These are phyloP conservation scores for Lithophane semibrunnea DNA, from an alignment of 2,888 invertebrate genomes.

Conservation along the genomic window DNA sequence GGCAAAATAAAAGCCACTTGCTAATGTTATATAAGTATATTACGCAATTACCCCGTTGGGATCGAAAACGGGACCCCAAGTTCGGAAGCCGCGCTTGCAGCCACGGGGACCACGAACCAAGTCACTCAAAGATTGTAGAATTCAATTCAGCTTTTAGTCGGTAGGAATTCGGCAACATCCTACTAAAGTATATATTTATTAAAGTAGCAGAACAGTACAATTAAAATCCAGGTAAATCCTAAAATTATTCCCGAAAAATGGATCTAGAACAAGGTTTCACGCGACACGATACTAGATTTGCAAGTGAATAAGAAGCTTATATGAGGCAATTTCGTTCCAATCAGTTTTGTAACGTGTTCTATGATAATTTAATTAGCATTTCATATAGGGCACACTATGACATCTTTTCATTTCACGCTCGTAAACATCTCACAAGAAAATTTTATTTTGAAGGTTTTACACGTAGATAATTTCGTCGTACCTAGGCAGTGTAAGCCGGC, in stretches of 20 bases:
- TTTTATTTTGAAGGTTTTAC: constrained; percentile 17
- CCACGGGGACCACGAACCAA: background rate
- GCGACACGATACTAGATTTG: constrained; percentile 24
- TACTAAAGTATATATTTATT: too few relatives aligned
- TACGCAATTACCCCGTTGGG: too few relatives aligned
- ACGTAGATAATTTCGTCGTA: constrained; percentile 8
- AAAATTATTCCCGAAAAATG: constrained; percentile 31
- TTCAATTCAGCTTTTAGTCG: background rate
- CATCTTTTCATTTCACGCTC: constrained; percentile 30
- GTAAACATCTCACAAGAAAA: constrained; percentile 24
- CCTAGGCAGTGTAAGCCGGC: background rate
- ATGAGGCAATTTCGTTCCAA: constrained; percentile 42
- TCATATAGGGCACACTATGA: constrained; percentile 18
- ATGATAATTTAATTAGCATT: constrained; percentile 53
- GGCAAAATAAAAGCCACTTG: too few relatives aligned
- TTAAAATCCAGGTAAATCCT: constrained; percentile 12
- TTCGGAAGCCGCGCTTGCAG: background rate
- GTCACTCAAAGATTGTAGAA: background rate
- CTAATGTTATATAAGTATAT: too few relatives aligned
- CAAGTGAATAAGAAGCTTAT: constrained; percentile 38
- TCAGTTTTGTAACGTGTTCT: constrained; percentile 42
- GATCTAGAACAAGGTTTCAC: constrained; percentile 23
- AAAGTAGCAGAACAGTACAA: background rate
- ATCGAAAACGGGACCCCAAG: background rate
- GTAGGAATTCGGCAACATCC: background rate